phyloP scores from a whole-genome alignment of 1,140 invertebrate species.

The Sarcophaga bullata region DNA sequence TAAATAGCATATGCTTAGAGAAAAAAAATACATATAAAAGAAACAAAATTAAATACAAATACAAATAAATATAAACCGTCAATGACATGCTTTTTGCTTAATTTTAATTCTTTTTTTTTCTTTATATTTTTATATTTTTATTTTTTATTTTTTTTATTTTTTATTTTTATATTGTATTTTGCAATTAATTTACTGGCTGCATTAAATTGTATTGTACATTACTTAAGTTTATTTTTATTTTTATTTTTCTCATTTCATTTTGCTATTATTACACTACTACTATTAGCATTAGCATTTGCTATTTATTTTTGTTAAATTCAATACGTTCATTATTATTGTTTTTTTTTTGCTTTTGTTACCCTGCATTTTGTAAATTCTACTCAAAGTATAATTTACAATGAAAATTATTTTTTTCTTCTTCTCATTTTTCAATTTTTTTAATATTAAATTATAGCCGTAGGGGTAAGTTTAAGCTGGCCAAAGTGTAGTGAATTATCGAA shows the following conservation, averaged over 20 bases:
- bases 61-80: neutral
- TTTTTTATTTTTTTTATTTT: neutral
- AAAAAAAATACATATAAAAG: neutral
- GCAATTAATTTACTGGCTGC: neutral
- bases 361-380: neutral
- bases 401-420: neutral
- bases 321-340: neutral
- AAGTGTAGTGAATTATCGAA: neutral
- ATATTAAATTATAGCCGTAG: neutral
- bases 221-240: neutral
- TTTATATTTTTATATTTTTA: too few relatives aligned
- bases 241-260: too few relatives aligned
- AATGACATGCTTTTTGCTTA: conserved; percentile 19
- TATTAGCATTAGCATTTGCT: too few relatives aligned
- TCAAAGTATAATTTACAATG: neutral
- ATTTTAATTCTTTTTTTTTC: too few relatives aligned
- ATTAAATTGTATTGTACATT: conserved; percentile 15
- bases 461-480: neutral
- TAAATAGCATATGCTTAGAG: neutral
- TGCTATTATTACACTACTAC: too few relatives aligned
- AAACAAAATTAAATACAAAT: too few relatives aligned
- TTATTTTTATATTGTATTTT: neutral
- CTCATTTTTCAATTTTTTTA: too few relatives aligned
- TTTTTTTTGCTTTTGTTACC: neutral
- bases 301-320: neutral